Base-by-base conservation (phyloP, 2,888 invertebrate genomes). In the Xestia c-nigrum region DNA sequence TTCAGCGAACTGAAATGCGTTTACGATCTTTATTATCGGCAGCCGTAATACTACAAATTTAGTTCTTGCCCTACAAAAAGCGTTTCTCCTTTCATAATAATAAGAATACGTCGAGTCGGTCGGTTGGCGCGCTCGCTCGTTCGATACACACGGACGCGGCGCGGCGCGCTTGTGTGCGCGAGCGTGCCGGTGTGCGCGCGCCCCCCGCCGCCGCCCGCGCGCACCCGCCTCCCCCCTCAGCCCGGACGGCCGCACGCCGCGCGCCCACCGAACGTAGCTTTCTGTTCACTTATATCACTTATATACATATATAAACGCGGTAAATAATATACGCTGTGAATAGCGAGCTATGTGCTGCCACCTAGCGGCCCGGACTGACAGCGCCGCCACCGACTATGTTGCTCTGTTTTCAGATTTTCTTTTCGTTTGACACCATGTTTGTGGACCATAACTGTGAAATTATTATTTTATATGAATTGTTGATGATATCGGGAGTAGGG, bases 91-190 rank as follows among this genome's bases (percentile, higher is more conserved):
- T 96, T 96, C 96, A 94, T 96, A 95, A 96, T 96, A 97, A 97
- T 97, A 96, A 97, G 97, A 97, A 97, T 97, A 97, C 97, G 97
- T 94, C 94, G 96, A 96, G 96, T 96, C 95, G 95, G 93, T 93
- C 94, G 95, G 94, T 92, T 94, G 94, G 94, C 95, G 94, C 94
- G 95, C 94, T 94, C 94, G 94, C 93, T 95, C 94, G 95, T 93
- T 95, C 94, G 95, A 94, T 95, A 95, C 90, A 94, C 94, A 94
- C 93, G 92, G 91, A 94, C 94, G 90, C 74, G 92, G 90, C 91
- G 92, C 76, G 86, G 83, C 55, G 83, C 55, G 87, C n/a, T 63
- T 78, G 92, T 93, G 95, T 57, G 72, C 9, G 55, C 3, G 19
- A 0, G n/a, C 3, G 4, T n/a, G 72, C 9, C 31, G 2, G 72